These are phyloP conservation scores for Aromia moschata DNA, from an alignment of 2,888 invertebrate genomes.

Conservation along the genomic window DNA sequence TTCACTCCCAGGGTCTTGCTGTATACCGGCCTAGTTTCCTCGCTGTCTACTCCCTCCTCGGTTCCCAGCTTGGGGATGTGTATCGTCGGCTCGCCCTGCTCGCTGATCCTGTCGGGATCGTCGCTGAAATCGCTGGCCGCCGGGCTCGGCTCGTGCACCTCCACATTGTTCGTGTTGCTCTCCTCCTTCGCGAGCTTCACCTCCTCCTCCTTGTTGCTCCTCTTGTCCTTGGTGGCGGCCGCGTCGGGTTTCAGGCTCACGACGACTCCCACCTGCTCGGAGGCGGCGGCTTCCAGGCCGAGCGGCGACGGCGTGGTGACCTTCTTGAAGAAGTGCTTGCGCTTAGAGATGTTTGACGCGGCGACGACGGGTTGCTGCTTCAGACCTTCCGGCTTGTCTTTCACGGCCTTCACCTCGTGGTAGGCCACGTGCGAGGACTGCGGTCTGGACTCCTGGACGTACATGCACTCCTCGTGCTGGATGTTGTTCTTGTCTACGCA, in stretches of 20 bases:
- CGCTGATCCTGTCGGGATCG: constrained; percentile 31
- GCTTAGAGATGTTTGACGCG: constrained; percentile 37
- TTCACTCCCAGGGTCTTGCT: constrained; percentile 72
- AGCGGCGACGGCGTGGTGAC: constrained; percentile 25
- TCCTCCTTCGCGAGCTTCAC: constrained; percentile 36
- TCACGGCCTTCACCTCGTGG: constrained; percentile 69
- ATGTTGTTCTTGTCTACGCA: constrained; percentile 75
- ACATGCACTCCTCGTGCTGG: constrained; percentile 83
- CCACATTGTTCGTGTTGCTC: not conserved
- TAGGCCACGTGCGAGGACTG: constrained; percentile 73
- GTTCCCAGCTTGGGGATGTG: constrained; percentile 65
- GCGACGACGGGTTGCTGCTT: constrained; percentile 27
- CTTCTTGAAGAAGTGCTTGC: constrained; percentile 43
- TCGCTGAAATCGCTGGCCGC: constrained; percentile 8
- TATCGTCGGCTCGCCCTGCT: constrained; percentile 58
- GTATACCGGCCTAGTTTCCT: constrained; percentile 73
- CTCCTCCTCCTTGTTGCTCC: constrained; percentile 25
- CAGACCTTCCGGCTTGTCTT: constrained; percentile 36
- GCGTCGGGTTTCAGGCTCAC: constrained; percentile 27
- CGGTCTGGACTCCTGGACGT: constrained; percentile 74
- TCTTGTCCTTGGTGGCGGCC: constrained; percentile 28
- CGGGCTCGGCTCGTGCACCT: constrained; percentile 41
- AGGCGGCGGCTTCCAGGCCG: constrained; percentile 47
- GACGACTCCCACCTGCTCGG: constrained; percentile 48
- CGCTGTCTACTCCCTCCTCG: constrained; percentile 71